These are phyloP conservation scores for Mermis nigrescens DNA, from an alignment of 2,888 invertebrate species.

Conservation along the genomic window DNA sequence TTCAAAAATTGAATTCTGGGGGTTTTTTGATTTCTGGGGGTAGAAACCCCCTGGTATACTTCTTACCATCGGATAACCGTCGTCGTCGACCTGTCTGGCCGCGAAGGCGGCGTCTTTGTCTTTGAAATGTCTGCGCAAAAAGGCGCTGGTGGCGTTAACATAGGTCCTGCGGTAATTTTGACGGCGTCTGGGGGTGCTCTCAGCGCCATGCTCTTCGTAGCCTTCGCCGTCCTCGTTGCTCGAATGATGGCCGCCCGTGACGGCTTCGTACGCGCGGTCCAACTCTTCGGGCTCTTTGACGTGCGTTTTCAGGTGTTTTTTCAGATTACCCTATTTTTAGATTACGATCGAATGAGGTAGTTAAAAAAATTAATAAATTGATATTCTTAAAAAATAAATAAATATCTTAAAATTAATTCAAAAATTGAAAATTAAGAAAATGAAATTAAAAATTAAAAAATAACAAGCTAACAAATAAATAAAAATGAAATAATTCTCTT, in stretches of 20 bases:
- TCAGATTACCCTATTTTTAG: slow-evolving; percentile 30
- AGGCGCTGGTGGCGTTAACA: no score
- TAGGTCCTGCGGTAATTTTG: not conserved
- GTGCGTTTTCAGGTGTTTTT: slow-evolving; percentile 31
- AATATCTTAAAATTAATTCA: no score
- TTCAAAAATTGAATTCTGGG: no score
- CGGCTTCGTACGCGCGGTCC: slow-evolving; percentile 25
- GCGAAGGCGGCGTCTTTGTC: not conserved
- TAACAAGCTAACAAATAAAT: no score
- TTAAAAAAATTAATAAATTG: no score
- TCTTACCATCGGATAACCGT: not conserved
- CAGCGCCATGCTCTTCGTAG: not conserved
- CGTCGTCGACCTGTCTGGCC: not conserved
- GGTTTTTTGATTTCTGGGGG: no score
- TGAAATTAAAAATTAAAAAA: no score
- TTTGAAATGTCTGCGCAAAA: not conserved
- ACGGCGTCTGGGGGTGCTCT: not conserved
- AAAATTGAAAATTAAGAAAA: no score
- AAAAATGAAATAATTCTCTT: no score
- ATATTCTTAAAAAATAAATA: no score
- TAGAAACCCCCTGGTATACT: not conserved
- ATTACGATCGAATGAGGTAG: no score
- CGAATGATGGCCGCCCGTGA: slow-evolving; percentile 1
- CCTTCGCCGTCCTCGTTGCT: not conserved
- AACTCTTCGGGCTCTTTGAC: slow-evolving; percentile 30